Evolutionary conservation across 2,888 invertebrate species (phyloP).

Genomic region (Epicampocera succincta): DNA sequence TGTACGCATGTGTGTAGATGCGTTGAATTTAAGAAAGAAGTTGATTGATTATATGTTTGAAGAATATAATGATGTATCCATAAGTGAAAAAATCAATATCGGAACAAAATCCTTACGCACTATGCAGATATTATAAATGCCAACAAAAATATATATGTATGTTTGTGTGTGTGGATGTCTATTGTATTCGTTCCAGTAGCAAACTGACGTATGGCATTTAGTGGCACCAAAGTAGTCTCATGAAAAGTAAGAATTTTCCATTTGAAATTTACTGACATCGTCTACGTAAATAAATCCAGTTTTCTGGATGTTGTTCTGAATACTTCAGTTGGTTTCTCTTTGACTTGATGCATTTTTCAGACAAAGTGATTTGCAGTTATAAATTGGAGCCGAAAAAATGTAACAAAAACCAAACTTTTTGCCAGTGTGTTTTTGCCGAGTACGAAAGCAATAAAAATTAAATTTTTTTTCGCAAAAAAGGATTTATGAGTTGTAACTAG

Average conservation of each 20-base stretch:
- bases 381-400: constrained; percentile 61
- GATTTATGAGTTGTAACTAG: constrained; percentile 65
- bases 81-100: too few relatives aligned
- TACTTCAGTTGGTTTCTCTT: constrained; percentile 21
- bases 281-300: constrained; percentile 63
- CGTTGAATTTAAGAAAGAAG: too few relatives aligned
- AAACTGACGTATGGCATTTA: constrained; percentile 17
- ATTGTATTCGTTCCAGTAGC: neutral
- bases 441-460: constrained; percentile 62
- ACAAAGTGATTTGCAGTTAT: constrained; percentile 63
- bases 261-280: constrained; percentile 66
- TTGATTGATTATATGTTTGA: too few relatives aligned
- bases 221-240: constrained; percentile 40
- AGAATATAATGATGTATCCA: too few relatives aligned
- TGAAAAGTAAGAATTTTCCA: constrained; percentile 66
- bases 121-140: too few relatives aligned
- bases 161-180: too few relatives aligned
- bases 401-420: constrained; percentile 24
- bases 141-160: too few relatives aligned
- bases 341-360: constrained; percentile 43
- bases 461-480: constrained; percentile 54
- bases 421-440: neutral
- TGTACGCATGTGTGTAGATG: too few relatives aligned
- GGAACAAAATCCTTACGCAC: too few relatives aligned
- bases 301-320: constrained; percentile 35